Base-by-base conservation (phyloP, 2,888 invertebrate species). In the Tachina fera region DNA sequence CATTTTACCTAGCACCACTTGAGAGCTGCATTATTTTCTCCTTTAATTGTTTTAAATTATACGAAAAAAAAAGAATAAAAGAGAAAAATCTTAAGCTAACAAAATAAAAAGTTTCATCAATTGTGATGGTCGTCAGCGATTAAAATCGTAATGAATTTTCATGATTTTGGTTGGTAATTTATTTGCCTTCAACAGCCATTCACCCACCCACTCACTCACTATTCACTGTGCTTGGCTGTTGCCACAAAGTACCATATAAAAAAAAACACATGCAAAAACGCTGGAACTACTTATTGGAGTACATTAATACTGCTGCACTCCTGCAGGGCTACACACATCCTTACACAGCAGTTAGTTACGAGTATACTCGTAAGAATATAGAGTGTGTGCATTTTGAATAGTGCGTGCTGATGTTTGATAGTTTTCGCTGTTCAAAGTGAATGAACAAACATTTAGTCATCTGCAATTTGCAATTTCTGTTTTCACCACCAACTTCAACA, bases 111-210 rank as follows among this genome's bases (percentile, higher is more conserved):
- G 11, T 60, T 49, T 49, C 9, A 14, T n/a, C 14, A 58, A 63
- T 67, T 49, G 31, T 61, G 49, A 19, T 72, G 56, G 19, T 65
- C n/a, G 39, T 47, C 13, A 65, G 13, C 11, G 41, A 56, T 58
- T 65, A 56, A 63, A 68, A 84, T 71, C 65, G 22, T 65, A 76
- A 71, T 76, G 84, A 79, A 80, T 80, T 84, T 84, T 71, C 51
- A 71, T 70, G 75, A 84, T 70, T 84, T 43, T 65, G 75, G 63
- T 41, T 75, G 49, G 31, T 49, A 84, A 75, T 74, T 74, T 79
- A 63, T 70, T 49, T 67, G 16, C 41, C 31, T 58, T 58, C 51
- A 51, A 47, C 56, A 67, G 19, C 39, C 76, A 72, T 39, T 67
- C 4, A 31, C 31, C 49, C 49, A 47, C 11, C 47, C 49, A 47